Evolutionary conservation across 2,113 vertebrate genomes (phyloP).

Genomic region (Anhinga rufa): DNA sequence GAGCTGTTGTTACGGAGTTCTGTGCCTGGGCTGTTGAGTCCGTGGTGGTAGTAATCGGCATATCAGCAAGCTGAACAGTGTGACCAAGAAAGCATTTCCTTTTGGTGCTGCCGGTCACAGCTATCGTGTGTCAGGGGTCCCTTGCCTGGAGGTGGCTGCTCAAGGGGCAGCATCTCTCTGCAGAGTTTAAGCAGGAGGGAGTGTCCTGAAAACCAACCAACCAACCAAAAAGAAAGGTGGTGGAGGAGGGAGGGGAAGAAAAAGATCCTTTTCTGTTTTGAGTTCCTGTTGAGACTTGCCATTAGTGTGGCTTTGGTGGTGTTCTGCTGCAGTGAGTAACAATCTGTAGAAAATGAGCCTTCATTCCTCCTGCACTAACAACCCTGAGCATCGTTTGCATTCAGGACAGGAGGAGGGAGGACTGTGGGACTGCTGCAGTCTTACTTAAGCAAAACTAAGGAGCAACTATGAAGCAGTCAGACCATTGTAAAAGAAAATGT

Average conservation of each 20-base stretch:
- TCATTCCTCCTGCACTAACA: neutral
- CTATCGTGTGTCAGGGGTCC: neutral
- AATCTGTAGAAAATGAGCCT: neutral
- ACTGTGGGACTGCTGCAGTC: neutral
- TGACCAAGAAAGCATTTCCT: neutral
- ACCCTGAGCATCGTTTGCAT: neutral
- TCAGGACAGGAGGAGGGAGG: neutral
- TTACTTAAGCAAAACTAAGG: slow-evolving; percentile 31
- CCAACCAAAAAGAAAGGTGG: neutral
- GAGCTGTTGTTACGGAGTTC: neutral
- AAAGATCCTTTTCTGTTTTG: neutral
- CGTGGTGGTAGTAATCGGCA: neutral
- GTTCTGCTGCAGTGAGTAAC: neutral
- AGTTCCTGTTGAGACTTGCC: neutral
- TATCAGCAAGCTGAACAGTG: neutral
- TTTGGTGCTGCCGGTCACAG: neutral
- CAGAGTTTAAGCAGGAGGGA: neutral
- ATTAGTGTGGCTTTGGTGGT: neutral
- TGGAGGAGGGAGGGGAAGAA: neutral
- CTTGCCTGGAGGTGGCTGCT: neutral
- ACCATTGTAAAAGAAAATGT: neutral
- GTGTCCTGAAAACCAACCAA: no score
- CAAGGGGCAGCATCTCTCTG: neutral
- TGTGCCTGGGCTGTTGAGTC: neutral
- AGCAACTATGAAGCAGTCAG: slow-evolving; percentile 3